Base-by-base conservation (phyloP, 2,797 vertebrate species). In the Remorina albescens region DNA sequence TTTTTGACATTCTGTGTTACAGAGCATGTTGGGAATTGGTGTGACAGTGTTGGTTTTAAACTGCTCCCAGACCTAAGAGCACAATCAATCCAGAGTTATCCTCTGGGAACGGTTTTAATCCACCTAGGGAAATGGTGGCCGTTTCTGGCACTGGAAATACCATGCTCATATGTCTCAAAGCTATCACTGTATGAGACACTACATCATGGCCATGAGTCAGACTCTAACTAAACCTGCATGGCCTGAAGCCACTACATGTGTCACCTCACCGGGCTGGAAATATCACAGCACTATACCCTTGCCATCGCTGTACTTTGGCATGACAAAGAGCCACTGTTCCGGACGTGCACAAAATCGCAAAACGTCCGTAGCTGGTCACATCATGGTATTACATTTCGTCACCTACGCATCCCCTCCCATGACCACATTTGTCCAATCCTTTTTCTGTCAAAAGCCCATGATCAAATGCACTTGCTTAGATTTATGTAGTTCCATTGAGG, bases 121-220 rank as follows among this genome's bases (percentile, higher is more conserved):
- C 85, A 69, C 63, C 77, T 3, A 23, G 57, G 82, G 83, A 88
- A 87, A 90, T 73, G 76, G 79, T 36, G 55, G 84, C 74, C 19
- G 1, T 65, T 65, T 85, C 87, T 86, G 82, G 84, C 78, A 76
- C 83, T 88, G 76, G 84, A 93, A 91, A 86, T 87, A 90, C 86
- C 87, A 89, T n/a, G 84, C 88, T 88, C 90, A 80, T 89, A 90
- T 76, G 87, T 91, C 91, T 91, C 77, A 78, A 76, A 92, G 89
- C 91, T 91, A 88, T 90, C 91, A 81, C 77, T 71, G 80, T 74
- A 80, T 85, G 79, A 91, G 83, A 90, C 91, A 86, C 89, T 92
- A 88, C 90, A 92, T 92, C 92, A 93, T 79, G 81, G 77, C 83
- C 87, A 92, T 89, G 89, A 92, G 87, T 92, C 91, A 91, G 90